phyloP scores from a whole-genome alignment of 2,888 invertebrate species.

The Tetanocera ferruginea region DNA sequence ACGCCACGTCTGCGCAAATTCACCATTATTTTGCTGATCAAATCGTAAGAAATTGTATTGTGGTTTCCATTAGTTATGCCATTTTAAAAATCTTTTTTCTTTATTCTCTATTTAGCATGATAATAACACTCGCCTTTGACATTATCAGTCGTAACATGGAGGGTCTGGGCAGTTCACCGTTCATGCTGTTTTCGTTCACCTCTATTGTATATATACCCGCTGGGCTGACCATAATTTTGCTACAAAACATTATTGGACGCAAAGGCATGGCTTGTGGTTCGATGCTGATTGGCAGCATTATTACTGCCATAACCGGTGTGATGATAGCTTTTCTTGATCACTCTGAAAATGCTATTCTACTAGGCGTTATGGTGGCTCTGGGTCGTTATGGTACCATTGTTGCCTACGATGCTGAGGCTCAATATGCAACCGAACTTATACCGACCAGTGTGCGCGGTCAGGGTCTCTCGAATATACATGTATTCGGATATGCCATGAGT shows the following conservation, averaged over 20 bases:
- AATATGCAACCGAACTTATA: conserved; percentile 76
- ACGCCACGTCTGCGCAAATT: conserved; percentile 73
- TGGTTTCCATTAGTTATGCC: background rate
- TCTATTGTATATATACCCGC: conserved; percentile 73
- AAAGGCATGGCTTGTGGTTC: conserved; percentile 73
- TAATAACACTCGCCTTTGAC: conserved; percentile 74
- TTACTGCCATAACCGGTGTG: conserved; percentile 71
- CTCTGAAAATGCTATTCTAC: conserved; percentile 63
- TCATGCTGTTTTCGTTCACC: conserved; percentile 72
- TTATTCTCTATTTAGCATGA: conserved; percentile 69
- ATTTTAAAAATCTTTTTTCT: background rate
- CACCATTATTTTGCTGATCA: conserved; percentile 72
- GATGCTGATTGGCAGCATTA: conserved; percentile 71
- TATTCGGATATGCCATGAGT: conserved; percentile 74
- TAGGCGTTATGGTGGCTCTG: conserved; percentile 70
- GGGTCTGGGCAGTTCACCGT: conserved; percentile 72
- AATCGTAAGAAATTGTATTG: conserved; percentile 71
- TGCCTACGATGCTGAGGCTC: conserved; percentile 75
- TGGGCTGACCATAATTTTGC: conserved; percentile 64
- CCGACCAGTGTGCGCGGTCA: conserved; percentile 76
- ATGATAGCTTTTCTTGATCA: conserved; percentile 66
- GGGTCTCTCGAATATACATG: conserved; percentile 75
- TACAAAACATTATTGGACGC: conserved; percentile 68
- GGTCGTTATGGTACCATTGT: conserved; percentile 74
- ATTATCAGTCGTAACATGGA: conserved; percentile 74